phyloP scores from a whole-genome alignment of 2,797 vertebrate species.

The Chloroceryle inda region DNA sequence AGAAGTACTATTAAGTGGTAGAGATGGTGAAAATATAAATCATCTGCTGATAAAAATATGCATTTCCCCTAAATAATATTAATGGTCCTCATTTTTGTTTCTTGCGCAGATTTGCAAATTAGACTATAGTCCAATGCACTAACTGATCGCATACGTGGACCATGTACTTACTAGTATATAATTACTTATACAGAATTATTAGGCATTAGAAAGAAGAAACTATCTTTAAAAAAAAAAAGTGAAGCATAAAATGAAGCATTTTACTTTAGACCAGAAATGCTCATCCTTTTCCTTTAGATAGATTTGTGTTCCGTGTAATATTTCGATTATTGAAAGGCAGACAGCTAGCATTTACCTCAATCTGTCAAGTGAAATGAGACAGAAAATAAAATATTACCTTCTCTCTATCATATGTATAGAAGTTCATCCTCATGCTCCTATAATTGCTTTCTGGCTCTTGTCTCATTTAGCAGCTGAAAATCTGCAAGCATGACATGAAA shows the following conservation, averaged over 20 bases:
- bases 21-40: not conserved
- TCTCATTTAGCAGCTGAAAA: not conserved
- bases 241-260: not conserved
- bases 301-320: not conserved
- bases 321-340: not conserved
- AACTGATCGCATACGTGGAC: not conserved
- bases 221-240: not conserved
- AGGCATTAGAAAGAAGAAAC: not conserved
- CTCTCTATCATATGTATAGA: not conserved
- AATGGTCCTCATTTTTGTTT: not conserved
- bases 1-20: not conserved
- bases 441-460: not conserved
- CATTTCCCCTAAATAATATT: not conserved
- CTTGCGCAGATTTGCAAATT: not conserved
- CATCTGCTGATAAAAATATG: not conserved
- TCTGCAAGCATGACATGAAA: not conserved
- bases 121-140: not conserved
- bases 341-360: not conserved
- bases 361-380: not conserved
- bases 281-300: not conserved
- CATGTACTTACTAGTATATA: not conserved
- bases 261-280: not conserved
- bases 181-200: not conserved
- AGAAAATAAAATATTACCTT: constrained; percentile 6
- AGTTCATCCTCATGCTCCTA: not conserved